phyloP scores from a whole-genome alignment of 2,888 invertebrate species.

The Polylopha cassiicola region DNA sequence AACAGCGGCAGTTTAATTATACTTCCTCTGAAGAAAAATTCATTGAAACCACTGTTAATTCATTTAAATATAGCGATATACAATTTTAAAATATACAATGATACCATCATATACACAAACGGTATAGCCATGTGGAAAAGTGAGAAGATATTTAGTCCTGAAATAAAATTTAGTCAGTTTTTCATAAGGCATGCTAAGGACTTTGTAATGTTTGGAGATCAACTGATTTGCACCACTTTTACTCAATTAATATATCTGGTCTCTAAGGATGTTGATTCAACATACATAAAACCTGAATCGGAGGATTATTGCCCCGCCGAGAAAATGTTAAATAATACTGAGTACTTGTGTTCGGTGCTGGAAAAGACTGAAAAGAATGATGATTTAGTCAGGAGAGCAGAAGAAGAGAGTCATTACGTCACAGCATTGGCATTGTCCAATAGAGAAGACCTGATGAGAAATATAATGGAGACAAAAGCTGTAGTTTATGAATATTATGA shows the following conservation, averaged over 20 bases:
- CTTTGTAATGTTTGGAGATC: constrained; percentile 41
- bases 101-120: constrained; percentile 53
- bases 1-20: constrained; percentile 51
- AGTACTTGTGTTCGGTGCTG: constrained; percentile 46
- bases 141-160: constrained; percentile 38
- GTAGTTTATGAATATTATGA: constrained; percentile 49
- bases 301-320: constrained; percentile 45
- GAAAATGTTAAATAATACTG: constrained; percentile 42
- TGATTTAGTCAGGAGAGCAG: constrained; percentile 37
- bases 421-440: constrained; percentile 54
- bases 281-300: constrained; percentile 32
- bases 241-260: constrained; percentile 50
- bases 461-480: constrained; percentile 37
- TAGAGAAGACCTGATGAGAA: constrained; percentile 51
- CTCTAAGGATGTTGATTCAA: constrained; percentile 33
- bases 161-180: constrained; percentile 40
- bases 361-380: constrained; percentile 46
- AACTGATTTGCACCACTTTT: constrained; percentile 56
- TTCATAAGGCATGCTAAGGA: constrained; percentile 52
- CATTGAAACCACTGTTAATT: constrained; percentile 31
- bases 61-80: constrained; percentile 54
- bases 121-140: constrained; percentile 54
- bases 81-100: constrained; percentile 38
- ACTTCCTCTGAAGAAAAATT: constrained; percentile 33
- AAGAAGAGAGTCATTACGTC: constrained; percentile 47